Evolutionary conservation across 2,113 vertebrate genomes (phyloP).

Genomic region (Columbina picui): DNA sequence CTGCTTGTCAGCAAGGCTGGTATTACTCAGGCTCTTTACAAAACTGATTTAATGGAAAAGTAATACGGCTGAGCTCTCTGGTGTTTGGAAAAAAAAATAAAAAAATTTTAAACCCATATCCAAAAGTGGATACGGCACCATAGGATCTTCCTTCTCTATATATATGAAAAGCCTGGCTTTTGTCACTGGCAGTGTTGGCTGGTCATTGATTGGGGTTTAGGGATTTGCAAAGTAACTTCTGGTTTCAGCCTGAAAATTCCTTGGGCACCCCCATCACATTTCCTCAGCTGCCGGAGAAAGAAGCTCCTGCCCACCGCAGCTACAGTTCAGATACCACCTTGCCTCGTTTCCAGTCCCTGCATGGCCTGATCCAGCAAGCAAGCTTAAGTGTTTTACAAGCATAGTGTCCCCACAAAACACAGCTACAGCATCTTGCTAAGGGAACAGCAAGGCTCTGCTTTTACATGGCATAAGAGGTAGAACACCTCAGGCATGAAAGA

Average conservation of each 20-base stretch:
- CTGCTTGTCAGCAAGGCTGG: not conserved
- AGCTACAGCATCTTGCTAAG: not conserved
- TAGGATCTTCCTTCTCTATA: not conserved
- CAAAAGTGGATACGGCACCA: not conserved
- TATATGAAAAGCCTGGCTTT: not conserved
- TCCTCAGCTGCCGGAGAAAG: not conserved
- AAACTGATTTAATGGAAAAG: not conserved
- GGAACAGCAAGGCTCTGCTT: not conserved
- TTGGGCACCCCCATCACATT: not conserved
- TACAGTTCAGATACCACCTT: not conserved
- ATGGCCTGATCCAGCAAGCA: not conserved
- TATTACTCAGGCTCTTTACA: not conserved
- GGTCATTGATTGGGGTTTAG: not conserved
- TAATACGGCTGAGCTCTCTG: not conserved
- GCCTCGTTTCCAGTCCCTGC: not conserved
- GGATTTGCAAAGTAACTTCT: not conserved
- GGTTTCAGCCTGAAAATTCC: not conserved
- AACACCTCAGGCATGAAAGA: not conserved
- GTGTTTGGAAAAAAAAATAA: not conserved
- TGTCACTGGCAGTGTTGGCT: not conserved
- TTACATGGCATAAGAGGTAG: not conserved
- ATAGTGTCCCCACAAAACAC: not conserved
- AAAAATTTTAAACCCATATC: not conserved
- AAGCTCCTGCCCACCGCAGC: not conserved
- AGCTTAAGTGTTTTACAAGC: not conserved